Conservation (phyloP, 2,888 invertebrate genomes). For the Entomobrya multifasciata region DNA sequence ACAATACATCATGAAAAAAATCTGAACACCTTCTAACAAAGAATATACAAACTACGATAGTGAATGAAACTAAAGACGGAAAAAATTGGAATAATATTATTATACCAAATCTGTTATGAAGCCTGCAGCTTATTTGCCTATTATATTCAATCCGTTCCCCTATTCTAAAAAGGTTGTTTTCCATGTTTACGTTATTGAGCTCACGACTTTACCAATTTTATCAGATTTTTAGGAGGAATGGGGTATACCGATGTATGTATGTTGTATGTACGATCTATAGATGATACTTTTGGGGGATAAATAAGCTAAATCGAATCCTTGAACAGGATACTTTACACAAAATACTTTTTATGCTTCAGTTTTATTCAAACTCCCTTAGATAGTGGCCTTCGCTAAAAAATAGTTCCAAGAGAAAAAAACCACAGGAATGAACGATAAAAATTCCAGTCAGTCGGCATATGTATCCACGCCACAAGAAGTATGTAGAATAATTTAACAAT, state of each 20-base stretch:
- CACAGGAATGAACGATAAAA: conserved; percentile 59
- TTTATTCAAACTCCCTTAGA: background rate
- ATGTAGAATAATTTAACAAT: background rate
- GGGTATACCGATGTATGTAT: too few species aligned
- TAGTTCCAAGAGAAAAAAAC: conserved; percentile 39
- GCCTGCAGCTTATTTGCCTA: conserved; percentile 53
- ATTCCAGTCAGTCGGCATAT: conserved; percentile 49
- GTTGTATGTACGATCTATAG: too few species aligned
- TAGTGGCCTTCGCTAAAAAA: background rate
- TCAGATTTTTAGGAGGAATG: background rate
- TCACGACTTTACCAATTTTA: background rate
- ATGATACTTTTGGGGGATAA: background rate
- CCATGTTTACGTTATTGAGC: background rate
- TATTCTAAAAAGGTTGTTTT: background rate
- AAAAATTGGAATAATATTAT: conserved; percentile 25
- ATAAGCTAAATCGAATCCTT: background rate
- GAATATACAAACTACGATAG: background rate
- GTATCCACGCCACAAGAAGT: background rate
- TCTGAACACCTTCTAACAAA: too few species aligned
- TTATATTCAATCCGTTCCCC: conserved; percentile 3
- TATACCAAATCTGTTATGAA: conserved; percentile 19
- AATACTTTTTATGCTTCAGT: background rate
- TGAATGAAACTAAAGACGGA: conserved; percentile 26
- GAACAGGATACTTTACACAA: conserved; percentile 31
- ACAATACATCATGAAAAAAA: background rate